phyloP scores from a whole-genome alignment of 2,797 vertebrate genomes.

The Erethizon dorsatum region DNA sequence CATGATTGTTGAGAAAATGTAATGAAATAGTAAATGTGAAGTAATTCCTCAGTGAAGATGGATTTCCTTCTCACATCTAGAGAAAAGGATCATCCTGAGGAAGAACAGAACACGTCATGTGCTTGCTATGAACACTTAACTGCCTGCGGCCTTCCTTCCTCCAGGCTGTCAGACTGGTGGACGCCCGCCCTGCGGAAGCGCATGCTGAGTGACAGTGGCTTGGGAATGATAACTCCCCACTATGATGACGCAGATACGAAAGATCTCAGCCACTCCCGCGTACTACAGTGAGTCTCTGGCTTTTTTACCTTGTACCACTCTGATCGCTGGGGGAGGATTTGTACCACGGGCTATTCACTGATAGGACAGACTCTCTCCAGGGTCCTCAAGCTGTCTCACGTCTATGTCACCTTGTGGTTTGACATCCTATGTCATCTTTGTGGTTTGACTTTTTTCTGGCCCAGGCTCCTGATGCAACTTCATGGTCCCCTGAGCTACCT shows the following conservation, averaged over 20 bases:
- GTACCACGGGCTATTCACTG: rapidly evolving
- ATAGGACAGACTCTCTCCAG: not conserved
- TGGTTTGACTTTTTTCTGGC: not conserved
- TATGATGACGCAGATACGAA: slow-evolving; percentile 90
- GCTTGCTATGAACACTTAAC: not conserved
- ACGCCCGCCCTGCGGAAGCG: slow-evolving; percentile 88
- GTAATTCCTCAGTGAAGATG: not conserved
- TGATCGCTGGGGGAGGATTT: not conserved
- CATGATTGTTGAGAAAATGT: not conserved
- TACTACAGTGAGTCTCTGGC: slow-evolving; percentile 89
- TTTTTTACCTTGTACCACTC: slow-evolving; percentile 59
- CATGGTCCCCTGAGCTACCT: not conserved
- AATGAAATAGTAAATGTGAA: not conserved
- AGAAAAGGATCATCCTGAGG: not conserved
- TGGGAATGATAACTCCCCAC: slow-evolving; percentile 87
- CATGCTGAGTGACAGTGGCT: slow-evolving; percentile 90
- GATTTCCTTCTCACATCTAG: not conserved
- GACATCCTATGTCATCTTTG: not conserved
- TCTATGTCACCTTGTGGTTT: not conserved
- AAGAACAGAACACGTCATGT: not conserved
- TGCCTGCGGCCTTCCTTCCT: slow-evolving; percentile 51
- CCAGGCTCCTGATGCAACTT: not conserved
- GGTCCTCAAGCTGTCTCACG: not conserved
- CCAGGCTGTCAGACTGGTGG: slow-evolving; percentile 90
- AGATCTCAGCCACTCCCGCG: slow-evolving; percentile 89